Evolutionary conservation across 2,888 invertebrate species (phyloP).

Genomic region (Eurois occulta): DNA sequence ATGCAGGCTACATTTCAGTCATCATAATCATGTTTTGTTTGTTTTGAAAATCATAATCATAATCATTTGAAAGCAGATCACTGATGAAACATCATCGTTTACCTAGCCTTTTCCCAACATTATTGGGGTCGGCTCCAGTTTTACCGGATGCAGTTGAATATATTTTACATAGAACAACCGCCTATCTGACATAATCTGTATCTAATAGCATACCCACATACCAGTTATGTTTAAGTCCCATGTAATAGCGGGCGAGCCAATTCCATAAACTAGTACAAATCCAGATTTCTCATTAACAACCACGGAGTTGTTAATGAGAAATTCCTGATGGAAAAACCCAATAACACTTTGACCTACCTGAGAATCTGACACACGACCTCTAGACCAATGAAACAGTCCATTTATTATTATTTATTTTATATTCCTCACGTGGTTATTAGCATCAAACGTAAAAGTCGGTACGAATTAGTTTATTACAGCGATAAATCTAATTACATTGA

Average conservation of each 20-base stretch:
- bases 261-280: too few relatives aligned
- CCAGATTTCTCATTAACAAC: too few relatives aligned
- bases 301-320: not conserved
- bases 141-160: not conserved
- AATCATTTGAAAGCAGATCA: not conserved
- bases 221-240: not conserved
- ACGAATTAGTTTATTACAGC: too few relatives aligned
- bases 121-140: not conserved
- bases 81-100: not conserved
- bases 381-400: too few relatives aligned
- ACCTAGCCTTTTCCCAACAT: not conserved
- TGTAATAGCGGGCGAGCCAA: too few relatives aligned
- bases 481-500: conserved; percentile 34
- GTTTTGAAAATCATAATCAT: too few relatives aligned
- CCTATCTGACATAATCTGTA: not conserved
- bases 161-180: not conserved
- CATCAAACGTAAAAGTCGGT: too few relatives aligned
- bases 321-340: not conserved
- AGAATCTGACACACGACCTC: too few relatives aligned
- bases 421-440: too few relatives aligned
- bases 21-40: not conserved
- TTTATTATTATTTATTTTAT: too few relatives aligned
- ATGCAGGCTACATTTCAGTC: conserved; percentile 8
- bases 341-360: too few relatives aligned
- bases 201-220: not conserved